Evolutionary conservation across 2,797 vertebrate species (phyloP), one percentile per base, ranked within the genome.

Genomic region (Anguilla marmorata): DNA sequence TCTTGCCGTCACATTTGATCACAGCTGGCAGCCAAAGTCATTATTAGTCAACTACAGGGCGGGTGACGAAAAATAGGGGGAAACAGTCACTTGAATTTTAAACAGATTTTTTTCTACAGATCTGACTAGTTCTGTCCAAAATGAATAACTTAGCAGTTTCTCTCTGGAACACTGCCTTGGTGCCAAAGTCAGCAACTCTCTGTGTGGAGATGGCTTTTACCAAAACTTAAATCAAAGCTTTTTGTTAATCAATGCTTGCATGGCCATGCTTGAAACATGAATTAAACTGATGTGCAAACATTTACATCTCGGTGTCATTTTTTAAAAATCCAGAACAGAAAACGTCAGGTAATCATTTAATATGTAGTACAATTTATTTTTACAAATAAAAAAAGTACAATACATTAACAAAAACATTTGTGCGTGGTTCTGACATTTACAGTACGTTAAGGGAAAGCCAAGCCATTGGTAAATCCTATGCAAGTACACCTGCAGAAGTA

Each of bases 61-160:
- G 27, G 41, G 7, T 48, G 45, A 50, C 37, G 41, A 19, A n/a
- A 21, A 41, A 33, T 14, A 37, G 69, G 5, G 63, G 63, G 63
- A 9, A 11, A 33, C 14, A 33, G 30, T 11, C 11, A 37, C 69
- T 33, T 12, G 24, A 79, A 48, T 50, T 48, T 24, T 82, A 24
- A 41, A 45, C 74, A 45, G 74, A 16, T 82, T 79, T 37, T 52
- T 41, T 37, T 41, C 19, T 16, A 79, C 74, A 41, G 12, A 37
- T 37, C 30, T 41, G 37, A 37, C 45, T 11, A 82, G 16, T 79
- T 79, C 37, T 6, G 37, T 45, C 14, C 74, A 19, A 82, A 79
- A 82, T 82, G 79, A 82, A 82, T 41, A 79, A 79, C 33, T 79
- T 79, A 41, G 33, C 74, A 21, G 74, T 50, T 82, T 82, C 19